Conservation (phyloP, 2,888 invertebrate genomes). For the Agrochola macilenta region DNA sequence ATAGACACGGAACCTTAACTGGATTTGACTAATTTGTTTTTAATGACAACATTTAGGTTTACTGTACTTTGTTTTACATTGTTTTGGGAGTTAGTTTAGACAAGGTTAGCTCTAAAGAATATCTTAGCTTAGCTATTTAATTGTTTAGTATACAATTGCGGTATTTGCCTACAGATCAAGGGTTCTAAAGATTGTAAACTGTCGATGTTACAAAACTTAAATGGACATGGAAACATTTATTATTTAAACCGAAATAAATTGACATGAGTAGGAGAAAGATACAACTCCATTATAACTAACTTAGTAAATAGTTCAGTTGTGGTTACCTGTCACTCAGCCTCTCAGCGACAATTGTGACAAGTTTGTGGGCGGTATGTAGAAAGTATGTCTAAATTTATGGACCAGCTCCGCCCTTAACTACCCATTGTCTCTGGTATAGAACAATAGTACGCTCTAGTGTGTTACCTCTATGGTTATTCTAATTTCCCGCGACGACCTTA, state of each 20-base stretch:
- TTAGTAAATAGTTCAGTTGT: constrained; percentile 43
- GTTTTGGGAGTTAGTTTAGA: background rate
- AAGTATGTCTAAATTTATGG: constrained; percentile 73
- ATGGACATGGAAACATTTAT: background rate
- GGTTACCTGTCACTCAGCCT: constrained; percentile 61
- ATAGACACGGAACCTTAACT: background rate
- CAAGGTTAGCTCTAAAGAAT: background rate
- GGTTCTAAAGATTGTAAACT: background rate
- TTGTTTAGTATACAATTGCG: too few relatives aligned
- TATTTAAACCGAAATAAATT: background rate
- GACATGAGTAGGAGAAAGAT: constrained; percentile 8
- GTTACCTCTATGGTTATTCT: constrained; percentile 64
- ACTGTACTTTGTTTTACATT: background rate
- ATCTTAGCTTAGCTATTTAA: background rate
- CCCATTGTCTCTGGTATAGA: constrained; percentile 64
- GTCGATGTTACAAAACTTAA: background rate
- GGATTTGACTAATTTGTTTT: constrained; percentile 4
- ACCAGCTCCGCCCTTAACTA: constrained; percentile 67
- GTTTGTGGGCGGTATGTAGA: constrained; percentile 71
- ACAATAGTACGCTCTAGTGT: constrained; percentile 63
- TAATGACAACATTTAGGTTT: background rate
- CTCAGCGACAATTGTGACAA: constrained; percentile 64
- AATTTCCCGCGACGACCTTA: constrained; percentile 59
- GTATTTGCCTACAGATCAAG: background rate
- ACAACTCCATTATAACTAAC: constrained; percentile 18